These are phyloP conservation scores for Melanostigma gelatinosum DNA, from an alignment of 2,113 vertebrate genomes.

Conservation along the genomic window DNA sequence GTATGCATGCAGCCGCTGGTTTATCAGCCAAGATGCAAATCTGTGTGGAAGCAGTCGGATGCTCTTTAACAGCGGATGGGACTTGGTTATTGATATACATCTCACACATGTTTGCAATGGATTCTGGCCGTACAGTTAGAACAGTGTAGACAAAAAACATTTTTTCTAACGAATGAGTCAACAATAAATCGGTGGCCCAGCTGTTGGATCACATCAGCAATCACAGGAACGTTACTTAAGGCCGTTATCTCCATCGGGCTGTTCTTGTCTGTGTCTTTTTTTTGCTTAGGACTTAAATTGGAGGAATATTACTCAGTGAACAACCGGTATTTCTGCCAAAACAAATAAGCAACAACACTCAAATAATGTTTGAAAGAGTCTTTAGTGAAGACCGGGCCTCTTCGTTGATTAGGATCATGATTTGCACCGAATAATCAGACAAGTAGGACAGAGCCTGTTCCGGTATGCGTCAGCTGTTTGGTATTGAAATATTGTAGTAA, in stretches of 20 bases:
- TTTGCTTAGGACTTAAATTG: background rate
- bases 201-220: conserved; percentile 35
- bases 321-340: background rate
- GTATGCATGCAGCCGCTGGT: conserved; percentile 17
- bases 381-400: background rate
- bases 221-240: conserved; percentile 39
- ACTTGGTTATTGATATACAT: conserved; percentile 25
- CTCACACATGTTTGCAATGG: conserved; percentile 31
- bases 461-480: background rate
- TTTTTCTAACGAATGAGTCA: conserved; percentile 35
- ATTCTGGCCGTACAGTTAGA: conserved; percentile 26
- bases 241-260: background rate
- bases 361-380: too few relatives aligned
- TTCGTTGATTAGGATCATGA: background rate
- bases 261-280: background rate
- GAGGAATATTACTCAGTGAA: background rate
- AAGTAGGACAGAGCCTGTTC: background rate
- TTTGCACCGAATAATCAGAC: background rate
- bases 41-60: conserved; percentile 23
- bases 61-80: conserved; percentile 53
- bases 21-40: conserved; percentile 46
- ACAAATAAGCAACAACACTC: background rate
- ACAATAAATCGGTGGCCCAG: conserved; percentile 19
- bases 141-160: too few relatives aligned
- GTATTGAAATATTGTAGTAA: background rate